phyloP scores from a whole-genome alignment of 1,140 invertebrate genomes.

The Ericerus pela region DNA sequence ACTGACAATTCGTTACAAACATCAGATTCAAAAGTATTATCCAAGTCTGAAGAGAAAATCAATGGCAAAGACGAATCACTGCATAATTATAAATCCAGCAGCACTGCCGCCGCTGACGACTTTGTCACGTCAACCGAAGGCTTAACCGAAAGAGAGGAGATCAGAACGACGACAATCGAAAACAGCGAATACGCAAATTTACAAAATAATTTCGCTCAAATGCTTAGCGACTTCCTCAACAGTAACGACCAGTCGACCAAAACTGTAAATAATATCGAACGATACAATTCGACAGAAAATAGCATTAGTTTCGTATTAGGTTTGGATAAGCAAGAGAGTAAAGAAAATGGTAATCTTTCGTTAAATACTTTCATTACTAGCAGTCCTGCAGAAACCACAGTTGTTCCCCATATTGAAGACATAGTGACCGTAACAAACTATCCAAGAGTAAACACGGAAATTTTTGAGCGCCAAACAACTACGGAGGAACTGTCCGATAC shows the following conservation, averaged over 20 bases:
- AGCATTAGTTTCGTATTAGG: not conserved
- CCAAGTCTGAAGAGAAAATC: conserved; percentile 25
- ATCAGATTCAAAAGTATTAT: conserved; percentile 29
- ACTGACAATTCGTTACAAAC: conserved; percentile 31
- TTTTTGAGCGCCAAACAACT: no score
- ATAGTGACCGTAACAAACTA: not conserved
- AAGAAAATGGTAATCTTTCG: not conserved
- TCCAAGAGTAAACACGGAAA: no score
- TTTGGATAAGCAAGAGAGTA: not conserved
- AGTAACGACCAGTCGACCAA: not conserved
- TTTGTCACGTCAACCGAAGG: conserved; percentile 14
- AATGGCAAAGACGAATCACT: not conserved
- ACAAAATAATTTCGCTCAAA: not conserved
- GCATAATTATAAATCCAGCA: not conserved
- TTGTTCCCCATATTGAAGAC: no score
- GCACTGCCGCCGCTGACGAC: not conserved
- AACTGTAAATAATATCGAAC: not conserved
- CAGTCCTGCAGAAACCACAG: not conserved
- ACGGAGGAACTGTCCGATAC: not conserved
- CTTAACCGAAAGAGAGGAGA: conserved; percentile 15
- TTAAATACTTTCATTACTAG: not conserved
- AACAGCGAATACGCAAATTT: not conserved
- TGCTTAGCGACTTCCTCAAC: conserved; percentile 1
- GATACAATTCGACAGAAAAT: not conserved
- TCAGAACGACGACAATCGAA: conserved; percentile 24